Base-by-base conservation (phyloP, 2,113 vertebrate species). In the Aphyosemion australe region DNA sequence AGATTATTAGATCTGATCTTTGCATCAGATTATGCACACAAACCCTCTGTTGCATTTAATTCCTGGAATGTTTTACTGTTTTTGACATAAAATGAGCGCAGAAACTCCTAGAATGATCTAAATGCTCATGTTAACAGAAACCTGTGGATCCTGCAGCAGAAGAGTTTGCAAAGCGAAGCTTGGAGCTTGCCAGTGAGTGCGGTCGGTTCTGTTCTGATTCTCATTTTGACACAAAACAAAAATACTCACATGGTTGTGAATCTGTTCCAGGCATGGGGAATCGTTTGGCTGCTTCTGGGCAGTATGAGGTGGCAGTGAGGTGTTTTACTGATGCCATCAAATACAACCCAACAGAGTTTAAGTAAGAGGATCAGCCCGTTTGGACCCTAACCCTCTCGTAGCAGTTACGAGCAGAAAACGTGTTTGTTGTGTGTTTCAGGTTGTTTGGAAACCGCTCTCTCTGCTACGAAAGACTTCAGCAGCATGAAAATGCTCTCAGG, bases 361-460 rank as follows among this genome's bases (percentile, higher is more conserved):
- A 92, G 95, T 96, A 69, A 88, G 91, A 45, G 34, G 9, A 10
- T 37, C 34, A 1, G 34, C 34, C 34, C 9, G 34, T 8, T 37
- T 37, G 6, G 34, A 37, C 34, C 7, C 7, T 32, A 32, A 32
- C 32, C 32, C 32, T n/a, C n/a, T n/a, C 26, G 26, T 26, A 26
- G 5, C 26, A 26, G 26, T 26, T 4, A 5, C 5, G 26, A 26
- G 5, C 26, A 5, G 26, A 37, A 10, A 37, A 7, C 6, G 34
- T 37, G 34, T 37, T 37, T 37, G 34, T 37, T 3, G 34, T 3
- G 34, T 37, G 34, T 72, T 4, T 1, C 75, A 96, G 95, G 76
- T 88, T 97, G 42, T 94, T 96, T 67, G 95, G 95, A 58, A 97
- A 96, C 80, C 93, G 94, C 1, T 96, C 96, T 0, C 94, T 93